phyloP scores from a whole-genome alignment of 1,140 invertebrate species.

The Drosophila persimilis region DNA sequence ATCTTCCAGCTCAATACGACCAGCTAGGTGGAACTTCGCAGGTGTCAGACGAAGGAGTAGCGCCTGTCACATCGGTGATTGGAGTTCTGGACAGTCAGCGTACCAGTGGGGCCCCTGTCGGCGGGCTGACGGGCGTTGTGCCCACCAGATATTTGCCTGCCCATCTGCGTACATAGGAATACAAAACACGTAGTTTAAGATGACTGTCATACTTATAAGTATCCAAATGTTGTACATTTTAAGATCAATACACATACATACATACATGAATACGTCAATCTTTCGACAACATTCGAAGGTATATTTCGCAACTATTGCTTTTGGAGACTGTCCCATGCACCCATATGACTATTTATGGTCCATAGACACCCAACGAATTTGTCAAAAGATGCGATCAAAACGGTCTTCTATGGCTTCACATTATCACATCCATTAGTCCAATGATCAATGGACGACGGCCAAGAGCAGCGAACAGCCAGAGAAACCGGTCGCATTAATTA shows the following conservation, averaged over 20 bases:
- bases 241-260: constrained; percentile 42
- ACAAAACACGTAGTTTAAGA: not conserved
- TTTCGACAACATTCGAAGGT: not conserved
- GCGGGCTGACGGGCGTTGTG: constrained; percentile 21
- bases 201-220: constrained; percentile 57
- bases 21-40: constrained; percentile 79
- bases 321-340: constrained; percentile 4
- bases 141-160: constrained; percentile 67
- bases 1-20: constrained; percentile 76
- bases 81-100: constrained; percentile 62
- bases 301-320: constrained; percentile 34
- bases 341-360: constrained; percentile 7
- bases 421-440: constrained; percentile 61
- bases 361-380: constrained; percentile 34
- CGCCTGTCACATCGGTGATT: constrained; percentile 77
- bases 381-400: constrained; percentile 34
- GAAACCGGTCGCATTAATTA: constrained; percentile 68
- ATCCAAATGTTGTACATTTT: constrained; percentile 27
- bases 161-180: constrained; percentile 42
- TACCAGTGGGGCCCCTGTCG: not conserved
- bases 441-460: constrained; percentile 19
- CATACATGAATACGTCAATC: not conserved
- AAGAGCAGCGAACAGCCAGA: constrained; percentile 8
- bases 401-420: constrained; percentile 14
- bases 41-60: constrained; percentile 75